These are phyloP conservation scores for Poecilia velifera DNA, from an alignment of 2,797 vertebrate species.

Conservation along the genomic window DNA sequence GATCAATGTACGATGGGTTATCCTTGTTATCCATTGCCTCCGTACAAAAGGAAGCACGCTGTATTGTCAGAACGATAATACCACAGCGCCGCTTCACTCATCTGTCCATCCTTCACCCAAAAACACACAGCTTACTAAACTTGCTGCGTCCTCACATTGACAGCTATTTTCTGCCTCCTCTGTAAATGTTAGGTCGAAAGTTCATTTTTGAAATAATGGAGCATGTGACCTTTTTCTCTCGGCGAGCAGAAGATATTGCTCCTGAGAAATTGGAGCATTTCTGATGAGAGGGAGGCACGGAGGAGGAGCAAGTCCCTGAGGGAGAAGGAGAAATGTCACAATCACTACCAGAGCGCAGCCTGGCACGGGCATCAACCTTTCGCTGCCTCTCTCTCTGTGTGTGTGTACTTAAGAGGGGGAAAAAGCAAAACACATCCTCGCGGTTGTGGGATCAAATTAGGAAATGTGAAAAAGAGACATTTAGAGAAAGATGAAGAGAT, in stretches of 20 bases:
- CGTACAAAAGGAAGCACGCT: constrained; percentile 5
- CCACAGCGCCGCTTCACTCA: constrained; percentile 30
- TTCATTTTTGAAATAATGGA: constrained; percentile 82
- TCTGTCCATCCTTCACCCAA: constrained; percentile 44
- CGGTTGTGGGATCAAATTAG: constrained; percentile 36
- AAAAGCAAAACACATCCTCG: constrained; percentile 10
- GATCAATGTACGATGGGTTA: constrained; percentile 53
- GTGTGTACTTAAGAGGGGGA: constrained; percentile 5
- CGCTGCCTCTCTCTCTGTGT: constrained; percentile 15
- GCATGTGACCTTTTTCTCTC: constrained; percentile 81
- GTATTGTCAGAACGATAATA: constrained; percentile 56
- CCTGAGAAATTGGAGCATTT: constrained; percentile 73
- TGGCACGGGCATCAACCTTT: constrained; percentile 69
- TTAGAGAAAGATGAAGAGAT: constrained; percentile 22
- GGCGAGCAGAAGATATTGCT: constrained; percentile 74
- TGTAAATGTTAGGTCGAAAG: constrained; percentile 83
- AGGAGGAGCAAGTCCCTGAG: constrained; percentile 56
- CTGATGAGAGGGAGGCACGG: constrained; percentile 64
- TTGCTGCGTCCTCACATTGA: constrained; percentile 57
- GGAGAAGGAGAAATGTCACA: constrained; percentile 81
- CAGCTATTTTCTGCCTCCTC: constrained; percentile 73
- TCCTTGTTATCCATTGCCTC: constrained; percentile 30
- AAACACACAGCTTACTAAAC: constrained; percentile 59
- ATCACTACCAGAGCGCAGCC: constrained; percentile 64
- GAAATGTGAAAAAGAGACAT: neutral